Evolutionary conservation across 2,113 vertebrate species (phyloP), one percentile per base, ranked within the genome.

Genomic region (Eptesicus fuscus): DNA sequence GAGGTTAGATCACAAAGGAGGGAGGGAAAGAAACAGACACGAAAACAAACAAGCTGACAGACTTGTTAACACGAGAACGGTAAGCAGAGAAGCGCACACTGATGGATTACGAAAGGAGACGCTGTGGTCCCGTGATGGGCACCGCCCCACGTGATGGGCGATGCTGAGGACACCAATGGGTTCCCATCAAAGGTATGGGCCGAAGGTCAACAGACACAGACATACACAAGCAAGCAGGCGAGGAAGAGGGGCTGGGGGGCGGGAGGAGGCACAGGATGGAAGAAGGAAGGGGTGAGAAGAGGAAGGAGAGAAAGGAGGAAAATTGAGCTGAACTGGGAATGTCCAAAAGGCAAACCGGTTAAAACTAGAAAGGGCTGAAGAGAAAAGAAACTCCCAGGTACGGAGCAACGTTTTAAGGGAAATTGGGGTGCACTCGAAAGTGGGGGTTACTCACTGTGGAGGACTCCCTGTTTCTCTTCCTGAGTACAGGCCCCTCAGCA

Each of bases 401-500:
- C 97, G 97, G 88, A 94, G 98, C 90, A 97, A 23, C 0, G 94
- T 97, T 97, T 95, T 97, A 97, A 98, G 71, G 93, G 95, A 97
- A 97, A 98, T 97, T 71, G 98, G 97, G 97, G 97, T 93, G 96
- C 97, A 98, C 98, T 98, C 70, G 61, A 98, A 98, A 98, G 97
- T 8, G 98, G 97, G 97, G 97, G 97, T 98, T 98, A 98, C 98
- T 98, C 98, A 98, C 97, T 98, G 98, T 96, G 98, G 98, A 98
- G 97, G 98, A 98, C 32, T 98, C 98, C 98, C 98, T 98, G 97
- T 98, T 98, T 98, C 98, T 98, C 98, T 98, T 98, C 98, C 98
- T 98, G 98, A 98, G 97, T 98, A 98, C 96, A 97, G 97, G 97
- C 97, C 98, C 98, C 98, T 98, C 98, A 98, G 98, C 98, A 98